Base-by-base conservation (phyloP, 2,113 vertebrate species). In the Pionites leucogaster region DNA sequence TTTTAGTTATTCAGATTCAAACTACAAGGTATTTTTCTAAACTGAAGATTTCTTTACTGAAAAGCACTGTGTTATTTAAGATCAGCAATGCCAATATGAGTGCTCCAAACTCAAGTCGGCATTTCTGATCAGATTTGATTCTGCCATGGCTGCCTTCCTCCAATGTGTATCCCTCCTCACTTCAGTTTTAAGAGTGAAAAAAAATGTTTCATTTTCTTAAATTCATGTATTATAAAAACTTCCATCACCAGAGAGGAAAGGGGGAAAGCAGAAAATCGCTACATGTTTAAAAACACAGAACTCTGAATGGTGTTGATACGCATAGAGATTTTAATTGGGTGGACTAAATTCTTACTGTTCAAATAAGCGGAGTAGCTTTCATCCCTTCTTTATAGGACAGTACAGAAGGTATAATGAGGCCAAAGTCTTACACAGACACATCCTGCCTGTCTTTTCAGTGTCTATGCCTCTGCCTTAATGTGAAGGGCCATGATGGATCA, bases 221-320 rank as follows among this genome's bases (percentile, higher is more conserved):
- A 29, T 62, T 10, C 1, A 8, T 11, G 4, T 11, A 5, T 42
- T 37, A 31, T 12, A 52, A 64, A 35, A 70, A 24, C 6, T 13
- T 75, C 7, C 28, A 50, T 23, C 39, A 33, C 12, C 19, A 44
- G 17, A 3, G 3, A 82, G 28, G 22, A 44, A 74, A 44, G 14
- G 69, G 31, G 47, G 57, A 64, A 70, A 64, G 29, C 22, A 67
- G 31, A 29, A 71, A n/a, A 5, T 2, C 0, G 15, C 3, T 28
- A 1, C 9, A 6, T 3, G 9, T 47, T 59, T 44, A 27, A 89
- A 79, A 49, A 6, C 49, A 53, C 9, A 10, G 22, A 63, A 23
- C 7, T 52, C 1, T 22, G 11, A 64, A 18, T 11, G 13, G 23
- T 13, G 41, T 33, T 0, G 0, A 39, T 19, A 24, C 63, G 37